Evolutionary conservation across 2,797 vertebrate species (phyloP).

Genomic region (Helicolenus hilgendorfi): DNA sequence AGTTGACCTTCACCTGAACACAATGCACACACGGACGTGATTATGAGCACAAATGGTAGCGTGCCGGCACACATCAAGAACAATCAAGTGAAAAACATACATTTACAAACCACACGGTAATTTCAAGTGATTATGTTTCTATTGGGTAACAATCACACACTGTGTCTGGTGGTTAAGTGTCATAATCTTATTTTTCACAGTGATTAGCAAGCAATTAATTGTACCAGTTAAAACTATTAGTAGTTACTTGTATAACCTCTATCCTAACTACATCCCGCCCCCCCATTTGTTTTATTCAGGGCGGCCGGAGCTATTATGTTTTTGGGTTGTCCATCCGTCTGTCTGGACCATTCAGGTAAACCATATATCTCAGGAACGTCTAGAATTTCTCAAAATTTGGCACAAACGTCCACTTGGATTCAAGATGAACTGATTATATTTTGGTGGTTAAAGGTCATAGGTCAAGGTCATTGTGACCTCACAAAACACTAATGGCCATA

Average conservation of each 20-base stretch:
- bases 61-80: background rate
- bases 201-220: background rate
- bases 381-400: too few relatives aligned
- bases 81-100: background rate
- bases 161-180: background rate
- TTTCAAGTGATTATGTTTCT: conserved; percentile 27
- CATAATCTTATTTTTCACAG: background rate
- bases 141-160: conserved; percentile 1
- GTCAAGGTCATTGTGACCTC: background rate
- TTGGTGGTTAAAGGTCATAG: background rate
- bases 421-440: background rate
- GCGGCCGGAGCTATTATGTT: too few relatives aligned
- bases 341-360: too few relatives aligned
- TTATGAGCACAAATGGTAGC: background rate
- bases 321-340: too few relatives aligned
- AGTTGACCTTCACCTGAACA: conserved; percentile 27
- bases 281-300: background rate
- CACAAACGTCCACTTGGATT: background rate
- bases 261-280: too few relatives aligned
- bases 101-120: conserved; percentile 9
- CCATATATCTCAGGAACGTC: rapidly evolving
- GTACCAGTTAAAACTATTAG: background rate
- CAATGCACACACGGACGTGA: background rate
- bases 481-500: too few relatives aligned
- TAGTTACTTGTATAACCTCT: background rate